These are phyloP conservation scores for Andrena hattorfiana DNA, from an alignment of 2,888 invertebrate genomes.

Conservation along the genomic window DNA sequence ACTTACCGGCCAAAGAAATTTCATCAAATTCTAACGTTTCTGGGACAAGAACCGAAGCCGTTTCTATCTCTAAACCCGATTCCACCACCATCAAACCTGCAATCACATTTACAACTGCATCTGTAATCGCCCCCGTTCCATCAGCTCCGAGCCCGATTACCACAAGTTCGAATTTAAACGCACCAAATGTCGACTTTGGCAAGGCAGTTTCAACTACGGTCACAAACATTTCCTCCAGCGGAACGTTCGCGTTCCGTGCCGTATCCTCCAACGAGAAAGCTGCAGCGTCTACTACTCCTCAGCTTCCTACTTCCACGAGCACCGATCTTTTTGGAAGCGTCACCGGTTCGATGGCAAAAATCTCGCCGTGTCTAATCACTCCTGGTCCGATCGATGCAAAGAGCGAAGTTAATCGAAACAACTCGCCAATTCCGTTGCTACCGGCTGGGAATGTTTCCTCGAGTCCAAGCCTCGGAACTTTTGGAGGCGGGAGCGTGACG, in stretches of 20 bases:
- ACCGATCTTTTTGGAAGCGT: no score
- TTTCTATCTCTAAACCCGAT: neutral
- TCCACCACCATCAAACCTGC: neutral
- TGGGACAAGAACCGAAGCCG: conserved; percentile 16
- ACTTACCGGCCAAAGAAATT: conserved; percentile 62
- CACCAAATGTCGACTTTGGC: conserved; percentile 9
- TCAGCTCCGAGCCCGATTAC: neutral
- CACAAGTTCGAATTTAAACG: neutral
- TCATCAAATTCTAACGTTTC: neutral
- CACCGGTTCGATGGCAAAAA: neutral
- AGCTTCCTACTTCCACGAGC: neutral
- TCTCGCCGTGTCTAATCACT: neutral
- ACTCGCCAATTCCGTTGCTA: neutral
- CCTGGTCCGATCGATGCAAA: neutral
- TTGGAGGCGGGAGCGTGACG: neutral
- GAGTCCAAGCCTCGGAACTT: neutral
- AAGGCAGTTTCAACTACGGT: neutral
- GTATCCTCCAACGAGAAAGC: conserved; percentile 1
- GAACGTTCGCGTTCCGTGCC: conserved; percentile 16
- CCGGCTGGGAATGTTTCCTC: neutral
- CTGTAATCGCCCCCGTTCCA: neutral
- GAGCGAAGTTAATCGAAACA: neutral
- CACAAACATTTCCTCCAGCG: neutral
- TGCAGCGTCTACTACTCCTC: neutral
- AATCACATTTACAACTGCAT: neutral